Percentiles rank a stretch among this genome's conserved stretches.
These are phyloP conservation scores for Nasonia giraulti DNA, from an alignment of 1,140 invertebrate species.

Conservation along the genomic window DNA sequence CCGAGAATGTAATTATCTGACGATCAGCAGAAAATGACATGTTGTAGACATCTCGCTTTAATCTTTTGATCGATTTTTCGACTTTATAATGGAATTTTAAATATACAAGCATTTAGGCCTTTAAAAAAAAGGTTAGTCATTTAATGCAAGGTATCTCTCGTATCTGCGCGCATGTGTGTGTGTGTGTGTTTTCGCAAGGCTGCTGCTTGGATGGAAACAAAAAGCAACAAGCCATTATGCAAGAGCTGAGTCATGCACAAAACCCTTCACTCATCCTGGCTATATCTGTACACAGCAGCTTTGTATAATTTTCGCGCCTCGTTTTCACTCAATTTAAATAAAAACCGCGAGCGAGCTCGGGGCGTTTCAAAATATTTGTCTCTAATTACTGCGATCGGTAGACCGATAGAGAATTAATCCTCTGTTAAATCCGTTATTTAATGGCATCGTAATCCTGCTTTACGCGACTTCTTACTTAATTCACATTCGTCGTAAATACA, in stretches of 20 bases:
- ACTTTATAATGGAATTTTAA: background rate
- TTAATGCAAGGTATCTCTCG: background rate
- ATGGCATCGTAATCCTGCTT: background rate
- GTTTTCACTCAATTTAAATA: background rate
- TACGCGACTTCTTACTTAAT: background rate
- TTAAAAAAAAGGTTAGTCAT: background rate
- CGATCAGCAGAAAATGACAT: constrained; percentile 3
- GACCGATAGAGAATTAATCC: too few relatives aligned
- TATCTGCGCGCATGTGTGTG: too few relatives aligned
- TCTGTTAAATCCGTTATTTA: background rate
- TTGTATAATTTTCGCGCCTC: background rate
- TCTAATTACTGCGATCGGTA: background rate
- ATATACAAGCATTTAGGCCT: background rate
- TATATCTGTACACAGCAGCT: background rate
- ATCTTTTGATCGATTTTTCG: background rate
- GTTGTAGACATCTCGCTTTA: constrained; percentile 3
- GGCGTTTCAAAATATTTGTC: background rate
- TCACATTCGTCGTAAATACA: background rate
- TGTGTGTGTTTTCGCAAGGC: background rate
- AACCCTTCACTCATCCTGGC: background rate
- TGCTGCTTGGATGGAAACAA: background rate
- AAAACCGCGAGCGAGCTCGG: background rate
- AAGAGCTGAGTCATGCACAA: background rate
- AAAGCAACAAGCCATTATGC: background rate
- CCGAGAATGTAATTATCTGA: background rate